Evolutionary conservation across 2,797 vertebrate species (phyloP), one percentile per base, ranked within the genome.

Genomic region (Aeoliscus strigatus): DNA sequence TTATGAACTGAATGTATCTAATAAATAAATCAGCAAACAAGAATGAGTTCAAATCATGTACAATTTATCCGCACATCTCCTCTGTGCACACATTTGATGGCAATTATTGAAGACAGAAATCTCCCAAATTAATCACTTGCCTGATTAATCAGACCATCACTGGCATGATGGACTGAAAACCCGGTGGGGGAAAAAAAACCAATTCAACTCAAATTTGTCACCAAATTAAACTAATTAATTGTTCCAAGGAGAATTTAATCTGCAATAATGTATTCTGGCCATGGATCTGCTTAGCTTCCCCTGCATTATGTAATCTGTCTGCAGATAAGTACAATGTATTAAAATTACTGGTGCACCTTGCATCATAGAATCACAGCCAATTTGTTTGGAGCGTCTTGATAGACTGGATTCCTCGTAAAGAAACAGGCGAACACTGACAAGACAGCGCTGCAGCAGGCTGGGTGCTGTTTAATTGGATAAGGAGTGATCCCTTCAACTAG

Each of bases 401-500:
- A 30, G 23, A 36, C 18, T n/a, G 27, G 53, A 48, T 40, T 21
- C 37, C 51, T 24, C 38, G 32, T 14, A 18, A 60, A 51, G 48
- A 39, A 46, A 40, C 45, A 39, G 42, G 37, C 47, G 63, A 49
- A 60, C 66, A 44, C 29, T 46, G 23, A 13, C n/a, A n/a, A 18
- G 49, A 60, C 52, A 56, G 61, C 37, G 27, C 62, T 52, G 70
- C 60, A 77, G 64, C 77, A 57, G 68, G 51, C 67, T 39, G 30
- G 62, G 80, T 60, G 57, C 51, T 29, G 27, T 83, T 82, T 84
- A 85, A 87, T 83, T 75, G 82, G 82, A 87, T 86, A 58, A 80
- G 60, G 56, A 69, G 64, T 75, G 80, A 86, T 86, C 82, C 73
- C 66, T 71, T 82, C 72, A 81, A 71, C 60, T 54, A 44, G 55